Percentiles rank a stretch among this genome's conserved stretches.
Evolutionary conservation across 2,888 invertebrate species (phyloP).

Genomic region (Podotricha telesiphe): DNA sequence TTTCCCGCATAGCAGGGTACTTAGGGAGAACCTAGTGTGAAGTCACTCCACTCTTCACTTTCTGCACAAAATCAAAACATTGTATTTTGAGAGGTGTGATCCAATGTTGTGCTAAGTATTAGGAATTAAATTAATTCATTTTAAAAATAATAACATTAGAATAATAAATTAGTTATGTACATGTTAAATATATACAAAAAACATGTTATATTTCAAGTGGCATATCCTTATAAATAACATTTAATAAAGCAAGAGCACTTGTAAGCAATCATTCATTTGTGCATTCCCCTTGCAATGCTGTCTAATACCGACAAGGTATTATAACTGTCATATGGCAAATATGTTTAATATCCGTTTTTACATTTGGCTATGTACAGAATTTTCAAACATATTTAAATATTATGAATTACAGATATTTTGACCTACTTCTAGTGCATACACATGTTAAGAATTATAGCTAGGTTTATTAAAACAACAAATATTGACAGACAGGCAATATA

Average conservation of each 20-base stretch:
- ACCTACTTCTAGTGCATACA: not conserved
- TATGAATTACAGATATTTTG: not conserved
- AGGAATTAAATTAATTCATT: no score
- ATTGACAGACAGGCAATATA: not conserved
- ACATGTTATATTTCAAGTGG: not conserved
- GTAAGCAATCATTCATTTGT: conserved; percentile 80
- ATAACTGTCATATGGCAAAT: conserved; percentile 19
- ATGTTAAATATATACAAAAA: no score
- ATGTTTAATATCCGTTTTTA: not conserved
- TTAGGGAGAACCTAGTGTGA: no score
- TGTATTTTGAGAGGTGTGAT: no score
- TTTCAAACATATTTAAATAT: no score
- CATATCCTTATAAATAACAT: conserved; percentile 10
- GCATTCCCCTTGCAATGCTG: conserved; percentile 56
- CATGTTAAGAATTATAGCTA: not conserved
- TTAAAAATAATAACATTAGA: not conserved
- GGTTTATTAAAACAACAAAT: not conserved
- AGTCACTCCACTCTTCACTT: no score
- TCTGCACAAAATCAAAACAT: no score
- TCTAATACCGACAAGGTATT: conserved; percentile 45
- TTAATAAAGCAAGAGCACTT: conserved; percentile 57
- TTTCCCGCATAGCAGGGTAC: no score
- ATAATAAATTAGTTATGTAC: conserved; percentile 3
- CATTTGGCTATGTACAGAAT: not conserved
- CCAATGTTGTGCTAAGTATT: no score